These are phyloP conservation scores for Sycophaga agraensis DNA, from an alignment of 1,140 invertebrate genomes.

Conservation along the genomic window DNA sequence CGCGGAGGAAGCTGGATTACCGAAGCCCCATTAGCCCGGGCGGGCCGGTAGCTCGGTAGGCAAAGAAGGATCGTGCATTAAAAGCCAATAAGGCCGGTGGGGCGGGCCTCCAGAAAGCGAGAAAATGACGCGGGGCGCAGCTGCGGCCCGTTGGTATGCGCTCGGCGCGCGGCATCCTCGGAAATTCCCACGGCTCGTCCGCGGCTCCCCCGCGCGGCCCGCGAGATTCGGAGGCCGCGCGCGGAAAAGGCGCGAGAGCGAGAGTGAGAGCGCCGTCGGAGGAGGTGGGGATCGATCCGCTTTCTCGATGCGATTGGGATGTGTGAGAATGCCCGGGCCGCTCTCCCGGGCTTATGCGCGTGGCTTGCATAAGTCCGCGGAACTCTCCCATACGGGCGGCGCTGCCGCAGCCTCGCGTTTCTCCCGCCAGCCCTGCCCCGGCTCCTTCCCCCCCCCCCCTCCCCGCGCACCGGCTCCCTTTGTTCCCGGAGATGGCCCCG, in stretches of 20 bases:
- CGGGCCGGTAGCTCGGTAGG: too few relatives aligned
- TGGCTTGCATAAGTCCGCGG: conserved; percentile 36
- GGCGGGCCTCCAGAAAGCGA: too few relatives aligned
- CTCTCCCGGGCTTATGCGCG: conserved; percentile 13
- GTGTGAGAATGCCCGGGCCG: conserved; percentile 23
- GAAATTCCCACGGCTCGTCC: conserved; percentile 41
- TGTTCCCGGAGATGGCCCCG: neutral
- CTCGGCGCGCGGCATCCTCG: conserved; percentile 20
- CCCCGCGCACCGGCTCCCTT: neutral
- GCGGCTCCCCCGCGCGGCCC: conserved; percentile 15
- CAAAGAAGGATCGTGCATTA: too few relatives aligned
- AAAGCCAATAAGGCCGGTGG: too few relatives aligned
- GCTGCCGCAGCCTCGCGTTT: too few relatives aligned
- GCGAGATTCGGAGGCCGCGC: conserved; percentile 18
- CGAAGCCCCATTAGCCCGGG: too few relatives aligned
- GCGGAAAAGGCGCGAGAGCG: conserved; percentile 34
- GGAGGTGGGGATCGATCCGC: conserved; percentile 37
- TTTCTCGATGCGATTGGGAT: conserved; percentile 37
- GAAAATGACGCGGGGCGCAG: too few relatives aligned
- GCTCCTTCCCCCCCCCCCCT: neutral
- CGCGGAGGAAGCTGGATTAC: too few relatives aligned
- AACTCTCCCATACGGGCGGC: conserved; percentile 14
- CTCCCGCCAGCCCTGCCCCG: neutral
- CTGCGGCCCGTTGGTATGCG: conserved; percentile 15
- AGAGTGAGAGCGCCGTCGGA: conserved; percentile 7